Percentiles rank a stretch among this genome's conserved stretches.
Conservation (phyloP, 2,797 vertebrate genomes). For the Lacerta bilineata region DNA sequence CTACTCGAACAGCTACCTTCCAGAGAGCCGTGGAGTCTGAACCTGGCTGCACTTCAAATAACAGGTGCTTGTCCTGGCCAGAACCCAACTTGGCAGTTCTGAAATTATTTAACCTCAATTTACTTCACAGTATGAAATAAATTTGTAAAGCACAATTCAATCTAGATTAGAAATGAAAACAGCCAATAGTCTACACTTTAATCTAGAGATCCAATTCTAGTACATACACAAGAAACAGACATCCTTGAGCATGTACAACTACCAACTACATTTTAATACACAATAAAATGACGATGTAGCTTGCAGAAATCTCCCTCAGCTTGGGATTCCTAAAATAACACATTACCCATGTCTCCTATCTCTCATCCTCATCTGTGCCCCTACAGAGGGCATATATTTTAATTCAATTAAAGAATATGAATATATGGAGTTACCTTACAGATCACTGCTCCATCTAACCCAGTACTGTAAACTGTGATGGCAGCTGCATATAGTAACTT, state of each 20-base stretch:
- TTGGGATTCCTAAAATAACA: no score
- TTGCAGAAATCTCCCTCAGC: no score
- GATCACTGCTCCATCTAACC: no score
- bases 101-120: conserved; percentile 65
- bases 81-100: conserved; percentile 92
- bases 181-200: not conserved
- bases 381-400: no score
- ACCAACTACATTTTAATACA: no score
- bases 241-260: not conserved
- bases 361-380: no score
- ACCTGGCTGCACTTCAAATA: conserved; percentile 96
- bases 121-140: not conserved
- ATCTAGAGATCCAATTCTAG: not conserved
- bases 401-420: no score
- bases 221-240: not conserved
- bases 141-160: not conserved
- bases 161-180: not conserved
- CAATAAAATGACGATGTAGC: no score
- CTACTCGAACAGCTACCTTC: conserved; percentile 93
- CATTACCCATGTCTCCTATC: no score
- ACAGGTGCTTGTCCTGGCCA: conserved; percentile 94
- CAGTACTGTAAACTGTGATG: no score
- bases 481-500: not conserved
- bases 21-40: conserved; percentile 95
- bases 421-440: no score